Evolutionary conservation across 2,113 vertebrate species (phyloP).

Genomic region (Poeciliopsis retropinna): DNA sequence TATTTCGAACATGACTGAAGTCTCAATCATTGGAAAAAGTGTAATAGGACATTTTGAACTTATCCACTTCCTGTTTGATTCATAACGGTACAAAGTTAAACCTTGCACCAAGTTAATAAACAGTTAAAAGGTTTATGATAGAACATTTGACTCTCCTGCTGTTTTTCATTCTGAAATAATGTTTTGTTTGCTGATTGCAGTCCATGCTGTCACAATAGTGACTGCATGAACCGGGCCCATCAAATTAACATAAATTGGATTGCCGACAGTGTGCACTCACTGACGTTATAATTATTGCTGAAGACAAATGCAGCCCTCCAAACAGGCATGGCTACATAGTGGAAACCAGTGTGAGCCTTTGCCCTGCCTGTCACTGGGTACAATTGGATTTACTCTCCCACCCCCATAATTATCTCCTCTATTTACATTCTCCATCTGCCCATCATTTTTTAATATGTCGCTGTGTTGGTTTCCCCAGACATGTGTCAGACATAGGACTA

Average conservation of each 20-base stretch:
- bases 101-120: background rate
- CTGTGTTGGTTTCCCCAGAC: constrained; percentile 51
- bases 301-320: background rate
- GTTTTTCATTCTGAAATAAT: background rate
- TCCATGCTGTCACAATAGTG: background rate
- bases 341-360: constrained; percentile 9
- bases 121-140: background rate
- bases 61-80: background rate
- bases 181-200: background rate
- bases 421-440: constrained; percentile 60
- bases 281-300: background rate
- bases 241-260: background rate
- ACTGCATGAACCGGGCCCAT: background rate
- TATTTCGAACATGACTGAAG: background rate
- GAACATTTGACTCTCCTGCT: background rate
- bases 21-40: background rate
- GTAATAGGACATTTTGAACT: background rate
- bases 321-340: background rate
- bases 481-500: constrained; percentile 28
- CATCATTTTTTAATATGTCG: constrained; percentile 44
- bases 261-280: too few species aligned
- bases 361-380: constrained; percentile 27
- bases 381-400: constrained; percentile 65
- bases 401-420: constrained; percentile 63
- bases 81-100: background rate